A percentile compares a stretch with the other conserved stretches of the same genome.
phyloP scores from a whole-genome alignment of 2,888 invertebrate species.

The Rhopalosiphum nymphaeae region DNA sequence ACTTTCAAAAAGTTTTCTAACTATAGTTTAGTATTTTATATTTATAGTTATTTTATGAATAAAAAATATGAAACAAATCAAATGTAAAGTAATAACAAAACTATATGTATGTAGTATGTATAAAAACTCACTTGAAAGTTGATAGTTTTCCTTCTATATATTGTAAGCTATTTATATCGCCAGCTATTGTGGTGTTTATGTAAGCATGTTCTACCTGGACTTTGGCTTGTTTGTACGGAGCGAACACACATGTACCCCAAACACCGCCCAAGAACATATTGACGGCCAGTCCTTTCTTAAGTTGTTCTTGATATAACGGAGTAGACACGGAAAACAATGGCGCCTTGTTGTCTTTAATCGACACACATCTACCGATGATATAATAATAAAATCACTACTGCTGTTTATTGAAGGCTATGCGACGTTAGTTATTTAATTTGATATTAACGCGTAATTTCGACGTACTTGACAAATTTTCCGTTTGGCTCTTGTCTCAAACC shows the following conservation, averaged over 20 bases:
- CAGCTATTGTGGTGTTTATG: conserved; percentile 90
- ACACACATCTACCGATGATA: conserved; percentile 71
- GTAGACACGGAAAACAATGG: conserved; percentile 75
- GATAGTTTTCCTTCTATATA: conserved; percentile 92
- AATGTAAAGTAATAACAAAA: neutral
- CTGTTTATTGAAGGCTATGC: neutral
- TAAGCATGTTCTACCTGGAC: conserved; percentile 89
- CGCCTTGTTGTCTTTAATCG: conserved; percentile 77
- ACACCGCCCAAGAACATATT: conserved; percentile 83
- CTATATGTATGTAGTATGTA: neutral
- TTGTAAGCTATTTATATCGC: conserved; percentile 91
- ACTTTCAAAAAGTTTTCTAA: neutral
- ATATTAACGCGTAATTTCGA: conserved; percentile 74
- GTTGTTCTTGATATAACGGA: conserved; percentile 75
- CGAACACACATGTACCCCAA: conserved; percentile 91
- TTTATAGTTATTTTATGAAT: neutral
- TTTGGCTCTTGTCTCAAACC: conserved; percentile 87
- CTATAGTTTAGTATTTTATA: neutral
- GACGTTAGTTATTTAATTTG: neutral
- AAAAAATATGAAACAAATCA: neutral
- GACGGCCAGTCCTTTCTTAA: conserved; percentile 83
- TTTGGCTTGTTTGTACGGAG: conserved; percentile 72
- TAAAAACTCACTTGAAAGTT: conserved; percentile 73
- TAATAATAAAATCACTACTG: neutral
- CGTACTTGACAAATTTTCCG: conserved; percentile 69